Evolutionary conservation across 2,888 invertebrate species (phyloP).

Genomic region (Ornithoptera alexandrae): DNA sequence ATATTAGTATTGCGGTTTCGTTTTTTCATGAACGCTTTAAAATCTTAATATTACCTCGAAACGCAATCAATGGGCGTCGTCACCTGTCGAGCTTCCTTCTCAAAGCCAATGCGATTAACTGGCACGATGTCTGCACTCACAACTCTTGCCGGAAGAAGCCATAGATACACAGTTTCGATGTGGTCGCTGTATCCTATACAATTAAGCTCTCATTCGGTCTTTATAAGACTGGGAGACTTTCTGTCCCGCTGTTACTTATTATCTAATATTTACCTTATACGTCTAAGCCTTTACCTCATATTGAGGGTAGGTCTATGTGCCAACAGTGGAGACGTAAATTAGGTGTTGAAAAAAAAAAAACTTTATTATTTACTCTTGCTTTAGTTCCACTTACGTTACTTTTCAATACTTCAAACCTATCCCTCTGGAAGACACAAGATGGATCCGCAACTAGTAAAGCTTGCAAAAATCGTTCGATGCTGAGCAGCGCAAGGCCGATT

Average conservation of each 20-base stretch:
- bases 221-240: not conserved
- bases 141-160: constrained; percentile 7
- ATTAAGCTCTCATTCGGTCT: not conserved
- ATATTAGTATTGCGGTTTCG: no score
- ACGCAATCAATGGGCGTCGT: not conserved
- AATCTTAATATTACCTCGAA: not conserved
- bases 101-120: constrained; percentile 8
- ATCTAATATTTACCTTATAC: not conserved
- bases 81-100: constrained; percentile 11
- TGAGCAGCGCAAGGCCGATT: no score
- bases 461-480: no score
- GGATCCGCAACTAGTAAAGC: no score
- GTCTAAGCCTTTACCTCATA: not conserved
- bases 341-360: no score
- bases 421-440: no score
- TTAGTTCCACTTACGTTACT: no score
- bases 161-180: not conserved
- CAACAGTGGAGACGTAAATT: no score
- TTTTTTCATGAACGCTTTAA: no score
- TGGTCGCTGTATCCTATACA: not conserved
- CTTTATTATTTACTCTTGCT: no score
- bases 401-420: no score
- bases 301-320: no score
- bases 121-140: not conserved
- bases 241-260: not conserved